Percentiles rank a stretch among this genome's conserved stretches.
Conservation (phyloP, 2,797 vertebrate species). For the Phoxinus dragarum region DNA sequence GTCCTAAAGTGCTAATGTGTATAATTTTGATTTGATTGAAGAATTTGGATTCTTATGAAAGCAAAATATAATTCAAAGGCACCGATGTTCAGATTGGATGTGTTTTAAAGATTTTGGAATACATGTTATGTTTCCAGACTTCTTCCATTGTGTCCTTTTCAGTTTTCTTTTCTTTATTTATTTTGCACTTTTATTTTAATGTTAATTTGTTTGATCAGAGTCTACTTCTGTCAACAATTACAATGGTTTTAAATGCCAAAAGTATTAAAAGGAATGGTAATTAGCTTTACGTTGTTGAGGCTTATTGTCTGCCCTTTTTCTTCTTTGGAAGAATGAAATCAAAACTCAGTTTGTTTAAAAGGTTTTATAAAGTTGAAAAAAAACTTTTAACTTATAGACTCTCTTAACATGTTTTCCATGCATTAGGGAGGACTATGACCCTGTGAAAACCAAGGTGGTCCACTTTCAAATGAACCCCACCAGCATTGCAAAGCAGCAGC, state of each 20-base stretch:
- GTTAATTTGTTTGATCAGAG: background rate
- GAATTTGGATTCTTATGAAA: background rate
- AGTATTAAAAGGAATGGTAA: background rate
- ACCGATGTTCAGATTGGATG: background rate
- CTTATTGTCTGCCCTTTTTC: background rate
- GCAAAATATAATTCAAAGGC: background rate
- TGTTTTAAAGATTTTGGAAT: background rate
- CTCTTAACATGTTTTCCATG: background rate
- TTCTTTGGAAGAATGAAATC: no score
- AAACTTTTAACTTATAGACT: background rate
- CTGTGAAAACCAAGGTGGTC: conserved; percentile 87
- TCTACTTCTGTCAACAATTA: background rate
- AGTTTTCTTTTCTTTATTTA: background rate
- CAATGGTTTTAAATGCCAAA: background rate
- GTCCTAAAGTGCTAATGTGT: background rate
- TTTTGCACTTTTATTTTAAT: background rate
- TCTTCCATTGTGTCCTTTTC: background rate
- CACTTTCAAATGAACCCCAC: conserved; percentile 91
- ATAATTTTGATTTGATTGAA: background rate
- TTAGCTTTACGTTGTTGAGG: background rate
- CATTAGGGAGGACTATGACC: conserved; percentile 90
- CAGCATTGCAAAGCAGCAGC: conserved; percentile 84
- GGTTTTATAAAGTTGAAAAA: background rate
- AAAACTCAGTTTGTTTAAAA: no score
- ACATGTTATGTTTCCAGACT: background rate